A percentile compares a stretch with the other conserved stretches of the same genome.
Evolutionary conservation across 2,797 vertebrate species (phyloP).

Genomic region (Hyperoplus immaculatus): DNA sequence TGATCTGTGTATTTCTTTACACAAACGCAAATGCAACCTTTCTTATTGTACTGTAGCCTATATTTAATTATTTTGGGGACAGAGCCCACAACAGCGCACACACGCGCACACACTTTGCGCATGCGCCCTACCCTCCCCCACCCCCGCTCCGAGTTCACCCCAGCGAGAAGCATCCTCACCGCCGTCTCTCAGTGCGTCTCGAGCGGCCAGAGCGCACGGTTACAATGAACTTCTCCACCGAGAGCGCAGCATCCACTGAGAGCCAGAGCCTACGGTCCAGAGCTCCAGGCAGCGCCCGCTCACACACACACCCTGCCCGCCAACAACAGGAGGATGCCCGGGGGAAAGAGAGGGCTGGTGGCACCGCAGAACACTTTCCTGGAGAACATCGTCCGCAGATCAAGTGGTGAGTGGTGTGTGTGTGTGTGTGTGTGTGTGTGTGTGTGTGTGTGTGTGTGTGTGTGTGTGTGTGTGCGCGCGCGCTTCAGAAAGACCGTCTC

Average conservation of each 20-base stretch:
- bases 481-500: constrained; percentile 15
- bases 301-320: constrained; percentile 76
- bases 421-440: no score
- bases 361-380: constrained; percentile 96
- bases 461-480: no score
- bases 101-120: constrained; percentile 41
- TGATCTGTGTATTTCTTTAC: not conserved
- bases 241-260: constrained; percentile 74
- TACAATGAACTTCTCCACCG: constrained; percentile 92
- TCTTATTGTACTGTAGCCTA: no score
- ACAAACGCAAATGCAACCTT: not conserved
- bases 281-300: constrained; percentile 65
- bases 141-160: constrained; percentile 11
- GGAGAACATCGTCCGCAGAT: constrained; percentile 95
- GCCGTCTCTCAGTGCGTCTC: constrained; percentile 83
- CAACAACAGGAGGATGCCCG: constrained; percentile 92
- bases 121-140: constrained; percentile 68
- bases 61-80: constrained; percentile 11
- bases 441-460: no score
- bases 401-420: constrained; percentile 88
- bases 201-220: constrained; percentile 88
- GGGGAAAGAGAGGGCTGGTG: constrained; percentile 95
- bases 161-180: constrained; percentile 72
- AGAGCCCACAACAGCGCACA: constrained; percentile 12
- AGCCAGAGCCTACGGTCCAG: constrained; percentile 64